Base-by-base conservation (phyloP, 2,888 invertebrate genomes). In the Tiliacea aurago region DNA sequence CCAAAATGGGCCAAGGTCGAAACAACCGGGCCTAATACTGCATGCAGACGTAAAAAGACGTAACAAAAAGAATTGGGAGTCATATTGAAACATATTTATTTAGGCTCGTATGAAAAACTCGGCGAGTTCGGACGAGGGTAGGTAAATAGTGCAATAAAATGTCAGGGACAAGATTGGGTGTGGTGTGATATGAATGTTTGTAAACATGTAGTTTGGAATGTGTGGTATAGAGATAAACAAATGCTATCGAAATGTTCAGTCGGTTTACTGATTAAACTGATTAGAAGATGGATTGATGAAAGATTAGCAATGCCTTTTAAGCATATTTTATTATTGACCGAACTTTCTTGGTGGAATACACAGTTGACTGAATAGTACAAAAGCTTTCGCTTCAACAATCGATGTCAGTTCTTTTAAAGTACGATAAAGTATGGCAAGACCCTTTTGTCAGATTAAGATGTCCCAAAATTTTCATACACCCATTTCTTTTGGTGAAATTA, bases 1-100 rank as follows among this genome's bases (percentile, higher is more conserved):
- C 73, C 74, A 78, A 89, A 76, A 82, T 76, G 76, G 87, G 89
- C 76, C 89, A 89, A 90, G 90, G 89, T 85, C 82, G 61, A 20
- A 68, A 53, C 59, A 63, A 56, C 73, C 71, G 65, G 62, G 77
- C 53, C 61, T 70, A 71, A 68, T 70, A 62, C 71, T 71, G 74
- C 67, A 80, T 70, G 61, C 61, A 67, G 70, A 73, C 41, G 58
- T 55, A 78, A 71, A 69, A 69, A 61, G 58, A 28, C 37, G 63
- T 47, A 63, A 69, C 33, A 76, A 81, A 78, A 78, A 61, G 62
- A 45, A 11, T 63, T 68, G 37, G 55, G 45, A 49, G 59, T 45
- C 59, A 59, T 73, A 64, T 72, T 71, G 62, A 62, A 64, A 66
- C 18, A 47, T 81, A 75, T 85, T 85, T 86, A 76, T 82, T 86